Percentiles rank a stretch among this genome's conserved stretches.
Evolutionary conservation across 1,140 invertebrate genomes (phyloP).

Genomic region (Tetramorium simillimum): DNA sequence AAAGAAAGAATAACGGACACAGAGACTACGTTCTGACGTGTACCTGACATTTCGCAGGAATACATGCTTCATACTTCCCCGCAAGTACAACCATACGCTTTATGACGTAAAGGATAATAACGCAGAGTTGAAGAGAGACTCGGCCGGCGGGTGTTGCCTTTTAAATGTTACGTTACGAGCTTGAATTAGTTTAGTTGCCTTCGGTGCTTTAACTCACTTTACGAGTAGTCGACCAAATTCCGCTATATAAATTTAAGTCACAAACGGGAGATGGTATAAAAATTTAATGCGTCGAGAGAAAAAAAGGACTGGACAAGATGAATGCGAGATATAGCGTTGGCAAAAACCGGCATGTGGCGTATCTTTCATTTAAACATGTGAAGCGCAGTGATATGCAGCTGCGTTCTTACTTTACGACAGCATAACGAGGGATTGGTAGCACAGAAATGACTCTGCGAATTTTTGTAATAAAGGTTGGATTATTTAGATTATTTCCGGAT

Average conservation of each 20-base stretch:
- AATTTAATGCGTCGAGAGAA: slow-evolving; percentile 7
- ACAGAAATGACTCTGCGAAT: neutral
- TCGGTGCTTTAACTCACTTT: slow-evolving; percentile 38
- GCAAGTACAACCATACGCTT: slow-evolving; percentile 1
- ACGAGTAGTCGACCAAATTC: slow-evolving; percentile 7
- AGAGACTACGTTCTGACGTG: slow-evolving; percentile 24
- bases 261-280: slow-evolving; percentile 34
- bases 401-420: slow-evolving; percentile 1
- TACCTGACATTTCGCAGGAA: slow-evolving; percentile 14
- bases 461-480: neutral
- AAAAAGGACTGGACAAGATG: neutral
- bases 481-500: neutral
- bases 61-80: neutral
- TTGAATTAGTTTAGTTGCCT: slow-evolving; percentile 44
- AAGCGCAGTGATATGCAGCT: neutral
- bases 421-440: neutral
- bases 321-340: neutral
- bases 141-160: slow-evolving; percentile 13
- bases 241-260: slow-evolving; percentile 24
- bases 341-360: neutral
- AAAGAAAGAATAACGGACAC: slow-evolving; percentile 37
- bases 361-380: slow-evolving; percentile 21
- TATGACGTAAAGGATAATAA: slow-evolving; percentile 53
- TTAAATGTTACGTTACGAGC: slow-evolving; percentile 41
- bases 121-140: slow-evolving; percentile 16